A percentile compares a stretch with the other conserved stretches of the same genome.
Conservation (phyloP, 2,113 vertebrate genomes). For the Vicugna pacos region DNA sequence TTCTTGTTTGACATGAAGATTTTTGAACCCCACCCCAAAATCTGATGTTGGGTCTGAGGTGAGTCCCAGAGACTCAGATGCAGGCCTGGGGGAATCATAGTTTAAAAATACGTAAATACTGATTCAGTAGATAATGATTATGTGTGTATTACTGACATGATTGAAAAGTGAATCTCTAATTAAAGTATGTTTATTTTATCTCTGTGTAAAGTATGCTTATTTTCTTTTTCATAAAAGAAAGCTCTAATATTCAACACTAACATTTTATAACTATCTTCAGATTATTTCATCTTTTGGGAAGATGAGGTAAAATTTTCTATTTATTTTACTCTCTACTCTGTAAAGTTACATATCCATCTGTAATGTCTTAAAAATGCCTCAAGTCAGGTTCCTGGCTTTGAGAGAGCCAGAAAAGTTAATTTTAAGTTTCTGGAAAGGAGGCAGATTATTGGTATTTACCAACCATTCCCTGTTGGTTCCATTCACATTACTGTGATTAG, state of each 20-base stretch:
- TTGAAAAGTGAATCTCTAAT: neutral
- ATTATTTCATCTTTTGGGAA: conserved; percentile 4
- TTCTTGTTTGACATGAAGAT: neutral
- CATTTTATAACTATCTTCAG: neutral
- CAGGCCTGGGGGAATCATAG: neutral
- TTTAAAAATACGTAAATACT: neutral
- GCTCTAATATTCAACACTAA: neutral
- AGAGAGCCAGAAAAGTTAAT: neutral
- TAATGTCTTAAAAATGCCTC: neutral
- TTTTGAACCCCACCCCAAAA: neutral
- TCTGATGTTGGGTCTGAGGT: neutral
- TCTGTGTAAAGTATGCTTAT: neutral
- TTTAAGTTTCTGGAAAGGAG: neutral
- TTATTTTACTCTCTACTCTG: neutral
- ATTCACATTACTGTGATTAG: neutral
- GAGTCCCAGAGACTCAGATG: neutral
- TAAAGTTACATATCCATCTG: neutral
- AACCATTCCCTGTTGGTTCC: neutral
- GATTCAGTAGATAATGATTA: neutral
- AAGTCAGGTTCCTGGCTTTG: neutral
- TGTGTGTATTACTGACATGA: neutral
- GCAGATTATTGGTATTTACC: neutral
- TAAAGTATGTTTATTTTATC: neutral
- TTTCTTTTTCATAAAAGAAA: conserved; percentile 24
- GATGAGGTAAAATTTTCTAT: neutral